phyloP scores from a whole-genome alignment of 2,888 invertebrate species.

The Drosophila vallismaia region DNA sequence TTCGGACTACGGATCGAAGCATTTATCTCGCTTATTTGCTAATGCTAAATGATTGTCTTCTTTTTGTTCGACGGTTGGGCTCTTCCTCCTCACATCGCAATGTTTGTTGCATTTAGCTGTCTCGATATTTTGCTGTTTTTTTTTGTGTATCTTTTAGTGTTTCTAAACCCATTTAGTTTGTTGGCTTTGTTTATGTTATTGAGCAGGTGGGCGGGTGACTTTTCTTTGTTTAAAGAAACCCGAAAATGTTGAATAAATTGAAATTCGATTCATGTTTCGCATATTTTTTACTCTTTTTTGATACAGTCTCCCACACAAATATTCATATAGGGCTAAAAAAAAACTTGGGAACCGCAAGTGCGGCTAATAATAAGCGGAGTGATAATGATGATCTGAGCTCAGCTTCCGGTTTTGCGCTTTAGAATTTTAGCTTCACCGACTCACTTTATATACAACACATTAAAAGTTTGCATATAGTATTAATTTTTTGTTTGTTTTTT shows the following conservation, averaged over 20 bases:
- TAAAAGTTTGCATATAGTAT: neutral
- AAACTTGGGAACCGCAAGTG: constrained; percentile 63
- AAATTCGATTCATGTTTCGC: constrained; percentile 36
- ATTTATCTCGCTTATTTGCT: constrained; percentile 67
- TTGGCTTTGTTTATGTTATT: constrained; percentile 23
- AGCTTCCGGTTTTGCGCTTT: constrained; percentile 68
- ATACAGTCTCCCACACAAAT: constrained; percentile 42
- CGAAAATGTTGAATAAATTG: constrained; percentile 34
- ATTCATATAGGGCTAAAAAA: neutral
- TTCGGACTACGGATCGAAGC: constrained; percentile 53
- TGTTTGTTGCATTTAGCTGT: constrained; percentile 64
- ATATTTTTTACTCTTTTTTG: constrained; percentile 44
- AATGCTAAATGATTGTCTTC: constrained; percentile 69
- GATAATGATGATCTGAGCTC: constrained; percentile 45
- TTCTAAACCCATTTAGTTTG: constrained; percentile 25
- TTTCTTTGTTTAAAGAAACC: constrained; percentile 63
- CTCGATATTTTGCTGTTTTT: constrained; percentile 13
- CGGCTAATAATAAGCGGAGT: constrained; percentile 30
- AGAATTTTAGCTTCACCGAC: constrained; percentile 19
- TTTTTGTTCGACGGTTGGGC: constrained; percentile 13
- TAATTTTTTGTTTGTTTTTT: constrained; percentile 40
- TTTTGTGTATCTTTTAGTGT: constrained; percentile 16
- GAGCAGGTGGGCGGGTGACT: constrained; percentile 30
- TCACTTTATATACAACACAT: constrained; percentile 12
- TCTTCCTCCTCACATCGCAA: constrained; percentile 25